These are phyloP conservation scores for Apotomis capreana DNA, from an alignment of 2,888 invertebrate species.

Conservation along the genomic window DNA sequence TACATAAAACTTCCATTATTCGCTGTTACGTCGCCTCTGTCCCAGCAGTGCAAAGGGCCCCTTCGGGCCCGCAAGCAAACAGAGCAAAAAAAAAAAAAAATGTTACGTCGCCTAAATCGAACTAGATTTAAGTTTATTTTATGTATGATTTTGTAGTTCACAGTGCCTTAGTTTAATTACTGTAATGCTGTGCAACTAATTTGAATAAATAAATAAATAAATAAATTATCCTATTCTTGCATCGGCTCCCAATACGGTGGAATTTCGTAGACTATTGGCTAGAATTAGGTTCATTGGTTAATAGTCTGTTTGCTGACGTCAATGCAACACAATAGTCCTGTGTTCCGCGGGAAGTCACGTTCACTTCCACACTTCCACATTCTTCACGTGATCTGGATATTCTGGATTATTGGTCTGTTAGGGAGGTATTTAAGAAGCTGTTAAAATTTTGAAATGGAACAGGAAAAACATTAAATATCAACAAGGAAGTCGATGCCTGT, in stretches of 20 bases:
- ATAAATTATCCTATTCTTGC: conserved; percentile 7
- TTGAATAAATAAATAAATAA: too few species aligned
- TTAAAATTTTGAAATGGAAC: not conserved
- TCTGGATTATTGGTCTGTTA: not conserved
- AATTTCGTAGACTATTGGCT: conserved; percentile 19
- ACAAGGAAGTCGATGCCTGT: too few species aligned
- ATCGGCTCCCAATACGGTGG: conserved; percentile 4
- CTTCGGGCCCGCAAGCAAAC: too few species aligned
- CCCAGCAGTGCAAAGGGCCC: too few species aligned
- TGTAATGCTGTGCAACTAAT: too few species aligned
- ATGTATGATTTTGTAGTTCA: too few species aligned
- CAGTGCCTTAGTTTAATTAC: too few species aligned
- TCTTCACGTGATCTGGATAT: not conserved
- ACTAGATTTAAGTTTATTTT: too few species aligned
- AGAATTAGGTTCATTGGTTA: conserved; percentile 34
- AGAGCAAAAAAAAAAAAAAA: too few species aligned
- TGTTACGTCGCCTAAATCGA: too few species aligned
- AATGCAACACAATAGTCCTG: not conserved
- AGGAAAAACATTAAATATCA: not conserved
- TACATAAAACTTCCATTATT: too few species aligned
- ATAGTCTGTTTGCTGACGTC: conserved; percentile 32
- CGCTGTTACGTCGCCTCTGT: too few species aligned
- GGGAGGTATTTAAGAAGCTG: not conserved
- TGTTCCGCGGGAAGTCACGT: conserved; percentile 31
- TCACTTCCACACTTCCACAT: conserved; percentile 28